These are phyloP conservation scores for Arctocebus calabarensis DNA, from an alignment of 2,797 vertebrate species.

Conservation along the genomic window DNA sequence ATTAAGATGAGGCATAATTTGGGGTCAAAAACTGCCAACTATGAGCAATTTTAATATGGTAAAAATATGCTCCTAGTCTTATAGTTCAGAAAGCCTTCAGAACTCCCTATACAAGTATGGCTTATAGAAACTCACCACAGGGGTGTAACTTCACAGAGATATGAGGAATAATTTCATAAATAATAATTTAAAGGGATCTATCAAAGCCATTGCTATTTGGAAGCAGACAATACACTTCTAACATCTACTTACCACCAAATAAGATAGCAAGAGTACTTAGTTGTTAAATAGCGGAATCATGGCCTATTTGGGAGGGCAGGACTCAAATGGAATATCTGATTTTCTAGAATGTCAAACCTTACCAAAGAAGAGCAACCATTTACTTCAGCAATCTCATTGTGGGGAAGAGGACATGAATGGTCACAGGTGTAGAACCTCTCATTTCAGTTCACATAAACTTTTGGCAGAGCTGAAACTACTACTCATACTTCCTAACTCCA, in stretches of 20 bases:
- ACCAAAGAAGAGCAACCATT: neutral
- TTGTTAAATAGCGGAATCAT: neutral
- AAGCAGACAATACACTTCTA: neutral
- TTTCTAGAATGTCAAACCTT: neutral
- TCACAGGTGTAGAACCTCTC: neutral
- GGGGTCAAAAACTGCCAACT: neutral
- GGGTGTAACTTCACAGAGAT: neutral
- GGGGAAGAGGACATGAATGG: neutral
- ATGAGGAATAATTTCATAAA: constrained; percentile 20
- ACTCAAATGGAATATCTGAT: neutral
- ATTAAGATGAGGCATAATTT: constrained; percentile 24
- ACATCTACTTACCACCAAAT: neutral
- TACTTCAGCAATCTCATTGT: neutral
- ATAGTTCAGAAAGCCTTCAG: constrained; percentile 19
- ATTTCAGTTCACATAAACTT: neutral
- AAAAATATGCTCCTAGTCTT: neutral
- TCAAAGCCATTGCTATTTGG: neutral
- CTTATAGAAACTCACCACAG: neutral
- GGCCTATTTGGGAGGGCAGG: neutral
- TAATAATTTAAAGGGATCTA: neutral
- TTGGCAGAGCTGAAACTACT: neutral
- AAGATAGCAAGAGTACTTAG: neutral
- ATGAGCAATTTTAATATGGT: constrained; percentile 14
- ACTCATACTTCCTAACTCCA: neutral
- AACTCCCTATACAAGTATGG: neutral